Evolutionary conservation across 2,797 vertebrate species (phyloP), one percentile per base, ranked within the genome.

Genomic region (Odontamblyopus rebecca): DNA sequence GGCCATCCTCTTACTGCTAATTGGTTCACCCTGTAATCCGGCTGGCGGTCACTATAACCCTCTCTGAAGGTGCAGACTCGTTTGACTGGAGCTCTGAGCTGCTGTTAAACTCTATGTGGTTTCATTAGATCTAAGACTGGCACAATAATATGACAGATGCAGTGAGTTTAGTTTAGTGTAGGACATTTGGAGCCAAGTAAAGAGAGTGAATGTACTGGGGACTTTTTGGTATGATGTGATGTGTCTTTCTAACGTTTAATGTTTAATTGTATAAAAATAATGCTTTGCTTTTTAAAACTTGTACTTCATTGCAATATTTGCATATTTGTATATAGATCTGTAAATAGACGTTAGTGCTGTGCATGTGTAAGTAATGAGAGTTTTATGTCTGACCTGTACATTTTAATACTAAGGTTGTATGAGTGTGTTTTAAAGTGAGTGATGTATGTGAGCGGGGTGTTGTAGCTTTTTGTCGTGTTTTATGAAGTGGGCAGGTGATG

Each of bases 11-110:
- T 86, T 82, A 87, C 72, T 74, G 82, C 78, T 90, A 92, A 92
- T 91, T 90, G 87, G 77, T 89, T 90, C 87, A 91, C 82, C 78
- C 76, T 75, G 29, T 88, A 91, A 90, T 91, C 87, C 89, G 80
- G 77, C 79, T 81, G 68, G 69, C 61, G 73, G 86, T 79, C 85
- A 87, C 80, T 76, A 4, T 72, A 76, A 82, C 76, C 54, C 84
- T 79, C 82, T 76, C 74, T 54, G 68, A 84, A 86, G 75, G 81
- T 77, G 73, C 4, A 54, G 26, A 68, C 73, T 69, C 61, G 72
- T 75, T 86, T 80, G 79, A 83, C 81, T 18, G 65, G 26, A 71
- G 73, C 77, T 80, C 77, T 53, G 80, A 75, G 53, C 71, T 69
- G 76, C 79, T 79, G 82, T 81, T 79, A 81, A 72, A 69, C 30